Percentiles rank a stretch among this genome's conserved stretches.
These are phyloP conservation scores for Siniperca chuatsi DNA, from an alignment of 2,113 vertebrate genomes.

Conservation along the genomic window DNA sequence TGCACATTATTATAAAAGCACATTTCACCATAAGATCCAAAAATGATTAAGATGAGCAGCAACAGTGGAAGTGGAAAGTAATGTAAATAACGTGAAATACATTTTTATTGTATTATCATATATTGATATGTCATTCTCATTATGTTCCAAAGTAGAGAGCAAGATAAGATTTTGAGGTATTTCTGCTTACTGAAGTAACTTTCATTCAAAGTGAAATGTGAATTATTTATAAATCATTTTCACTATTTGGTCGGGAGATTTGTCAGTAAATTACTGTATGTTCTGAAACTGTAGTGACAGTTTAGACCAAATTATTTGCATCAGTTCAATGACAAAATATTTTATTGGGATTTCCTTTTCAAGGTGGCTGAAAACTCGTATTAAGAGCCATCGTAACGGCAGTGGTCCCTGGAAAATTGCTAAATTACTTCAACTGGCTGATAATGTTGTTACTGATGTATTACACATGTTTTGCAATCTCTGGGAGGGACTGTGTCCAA, in stretches of 20 bases:
- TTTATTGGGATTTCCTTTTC: not conserved
- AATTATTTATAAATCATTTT: not conserved
- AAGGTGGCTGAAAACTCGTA: not conserved
- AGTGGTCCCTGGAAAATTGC: not conserved
- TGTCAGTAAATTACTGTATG: not conserved
- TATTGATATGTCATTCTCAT: not conserved
- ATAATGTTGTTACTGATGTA: conserved; percentile 47
- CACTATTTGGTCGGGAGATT: not conserved
- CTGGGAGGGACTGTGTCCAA: conserved; percentile 41
- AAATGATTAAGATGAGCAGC: not conserved
- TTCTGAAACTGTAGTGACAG: not conserved
- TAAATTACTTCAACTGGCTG: conserved; percentile 37
- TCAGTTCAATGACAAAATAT: not conserved
- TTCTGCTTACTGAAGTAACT: not conserved
- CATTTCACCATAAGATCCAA: not conserved
- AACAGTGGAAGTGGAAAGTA: not conserved
- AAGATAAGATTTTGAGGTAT: not conserved
- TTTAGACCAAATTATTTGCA: not conserved
- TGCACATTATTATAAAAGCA: not conserved
- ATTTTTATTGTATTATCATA: not conserved
- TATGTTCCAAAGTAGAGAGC: not conserved
- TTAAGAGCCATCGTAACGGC: not conserved
- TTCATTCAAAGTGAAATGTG: conserved; percentile 3
- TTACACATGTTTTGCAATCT: conserved; percentile 39
- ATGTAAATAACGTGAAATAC: not conserved